These are phyloP conservation scores for Rousettus madagascariensis DNA, from an alignment of 2,797 vertebrate genomes.

Conservation along the genomic window DNA sequence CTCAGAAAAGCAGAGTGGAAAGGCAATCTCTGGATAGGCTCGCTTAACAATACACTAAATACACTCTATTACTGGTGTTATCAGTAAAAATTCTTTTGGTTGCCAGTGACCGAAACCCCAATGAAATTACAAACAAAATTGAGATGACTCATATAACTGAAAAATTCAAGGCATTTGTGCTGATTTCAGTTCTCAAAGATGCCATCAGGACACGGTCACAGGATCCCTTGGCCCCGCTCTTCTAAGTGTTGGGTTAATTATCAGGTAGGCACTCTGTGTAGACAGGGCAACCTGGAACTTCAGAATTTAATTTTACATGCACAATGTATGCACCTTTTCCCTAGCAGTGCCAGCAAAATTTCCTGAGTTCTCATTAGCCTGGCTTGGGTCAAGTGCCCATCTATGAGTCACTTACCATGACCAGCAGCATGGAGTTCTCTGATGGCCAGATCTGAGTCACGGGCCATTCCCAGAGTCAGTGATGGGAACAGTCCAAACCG, in stretches of 20 bases:
- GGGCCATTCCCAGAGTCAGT: not conserved
- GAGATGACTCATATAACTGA: not conserved
- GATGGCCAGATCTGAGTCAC: not conserved
- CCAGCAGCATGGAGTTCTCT: not conserved
- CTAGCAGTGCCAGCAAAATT: not conserved
- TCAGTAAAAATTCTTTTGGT: not conserved
- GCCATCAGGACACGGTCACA: not conserved
- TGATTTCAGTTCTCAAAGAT: not conserved
- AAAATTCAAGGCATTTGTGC: not conserved
- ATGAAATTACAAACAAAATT: not conserved
- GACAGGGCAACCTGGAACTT: not conserved
- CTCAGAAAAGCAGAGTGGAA: not conserved
- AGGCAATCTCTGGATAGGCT: not conserved
- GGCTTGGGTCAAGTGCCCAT: not conserved
- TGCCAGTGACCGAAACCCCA: not conserved
- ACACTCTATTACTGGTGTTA: not conserved
- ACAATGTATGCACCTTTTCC: not conserved
- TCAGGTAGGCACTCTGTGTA: not conserved
- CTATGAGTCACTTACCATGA: not conserved
- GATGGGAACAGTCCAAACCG: not conserved
- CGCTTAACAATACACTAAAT: not conserved
- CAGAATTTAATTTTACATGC: not conserved
- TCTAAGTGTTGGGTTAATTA: not conserved
- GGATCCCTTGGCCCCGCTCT: not conserved
- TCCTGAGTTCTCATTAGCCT: not conserved